Conservation (phyloP, 2,797 vertebrate genomes). For the Hydrolagus colliei region DNA sequence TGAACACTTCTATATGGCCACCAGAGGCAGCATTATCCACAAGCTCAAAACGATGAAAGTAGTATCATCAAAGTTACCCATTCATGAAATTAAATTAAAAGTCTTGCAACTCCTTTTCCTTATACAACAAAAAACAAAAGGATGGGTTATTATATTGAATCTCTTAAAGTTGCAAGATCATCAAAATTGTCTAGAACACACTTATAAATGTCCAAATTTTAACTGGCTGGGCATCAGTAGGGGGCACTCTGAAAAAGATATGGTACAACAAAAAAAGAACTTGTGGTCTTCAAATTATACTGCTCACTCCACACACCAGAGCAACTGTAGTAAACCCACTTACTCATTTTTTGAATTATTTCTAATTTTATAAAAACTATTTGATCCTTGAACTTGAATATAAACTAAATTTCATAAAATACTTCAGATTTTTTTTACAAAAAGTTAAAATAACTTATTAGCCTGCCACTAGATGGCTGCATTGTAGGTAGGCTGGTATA, state of each 20-base stretch:
- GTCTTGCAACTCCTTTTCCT: slow-evolving; percentile 43
- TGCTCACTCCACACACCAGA: slow-evolving; percentile 37
- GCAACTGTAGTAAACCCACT: neutral
- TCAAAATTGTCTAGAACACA: neutral
- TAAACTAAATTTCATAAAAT: neutral
- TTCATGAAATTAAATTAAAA: slow-evolving; percentile 38
- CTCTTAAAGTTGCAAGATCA: neutral
- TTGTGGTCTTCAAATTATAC: slow-evolving; percentile 68
- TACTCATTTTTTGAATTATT: neutral
- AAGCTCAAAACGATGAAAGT: slow-evolving; percentile 35
- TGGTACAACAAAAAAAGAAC: neutral
- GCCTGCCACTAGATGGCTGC: slow-evolving; percentile 49
- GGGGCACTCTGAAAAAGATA: slow-evolving; percentile 58
- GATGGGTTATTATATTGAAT: neutral
- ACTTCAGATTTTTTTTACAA: neutral
- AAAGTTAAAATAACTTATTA: slow-evolving; percentile 33
- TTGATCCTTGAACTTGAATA: neutral
- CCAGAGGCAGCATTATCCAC: slow-evolving; percentile 63
- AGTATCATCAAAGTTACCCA: neutral
- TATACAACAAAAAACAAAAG: neutral
- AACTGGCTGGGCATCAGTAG: slow-evolving; percentile 62
- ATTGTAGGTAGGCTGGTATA: slow-evolving; percentile 42
- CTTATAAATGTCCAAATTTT: neutral
- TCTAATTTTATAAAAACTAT: neutral
- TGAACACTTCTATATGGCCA: slow-evolving; percentile 41